A percentile compares a stretch with the other conserved stretches of the same genome.
Evolutionary conservation across 2,888 invertebrate species (phyloP).

Genomic region (Heliconius ethilla): DNA sequence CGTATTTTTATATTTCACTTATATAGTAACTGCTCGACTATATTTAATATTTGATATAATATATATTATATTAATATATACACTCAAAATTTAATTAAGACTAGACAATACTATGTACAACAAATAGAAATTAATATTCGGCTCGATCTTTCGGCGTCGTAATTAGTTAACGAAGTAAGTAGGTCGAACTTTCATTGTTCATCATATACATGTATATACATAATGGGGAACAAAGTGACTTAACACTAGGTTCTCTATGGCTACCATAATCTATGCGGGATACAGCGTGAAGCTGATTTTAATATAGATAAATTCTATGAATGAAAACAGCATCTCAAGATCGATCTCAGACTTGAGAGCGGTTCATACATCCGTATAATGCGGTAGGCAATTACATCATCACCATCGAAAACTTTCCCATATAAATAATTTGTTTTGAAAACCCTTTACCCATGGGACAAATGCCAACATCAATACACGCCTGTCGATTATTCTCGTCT

Average conservation of each 20-base stretch:
- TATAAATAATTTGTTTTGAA: conserved; percentile 36
- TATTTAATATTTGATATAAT: not conserved
- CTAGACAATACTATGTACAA: conserved; percentile 15
- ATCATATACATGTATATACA: too few relatives aligned
- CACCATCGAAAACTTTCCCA: conserved; percentile 41
- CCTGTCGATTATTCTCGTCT: conserved; percentile 26
- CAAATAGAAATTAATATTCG: conserved; percentile 15
- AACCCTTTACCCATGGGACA: conserved; percentile 39
- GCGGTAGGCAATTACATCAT: conserved; percentile 16
- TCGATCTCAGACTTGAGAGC: too few relatives aligned
- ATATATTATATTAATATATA: not conserved
- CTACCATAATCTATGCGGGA: too few relatives aligned
- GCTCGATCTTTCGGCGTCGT: not conserved
- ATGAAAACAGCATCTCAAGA: too few relatives aligned
- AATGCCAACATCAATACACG: conserved; percentile 43
- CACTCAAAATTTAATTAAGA: conserved; percentile 2
- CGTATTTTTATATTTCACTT: too few relatives aligned
- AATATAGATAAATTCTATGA: too few relatives aligned
- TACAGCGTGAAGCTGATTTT: too few relatives aligned
- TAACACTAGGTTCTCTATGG: too few relatives aligned
- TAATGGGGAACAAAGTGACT: too few relatives aligned
- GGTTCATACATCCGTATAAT: not conserved
- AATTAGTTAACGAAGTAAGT: too few relatives aligned
- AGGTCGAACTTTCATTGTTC: too few relatives aligned
- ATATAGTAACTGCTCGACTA: not conserved